Percentiles rank a stretch among this genome's conserved stretches.
Conservation (phyloP, 2,888 invertebrate genomes). For the Neoascia interrupta region DNA sequence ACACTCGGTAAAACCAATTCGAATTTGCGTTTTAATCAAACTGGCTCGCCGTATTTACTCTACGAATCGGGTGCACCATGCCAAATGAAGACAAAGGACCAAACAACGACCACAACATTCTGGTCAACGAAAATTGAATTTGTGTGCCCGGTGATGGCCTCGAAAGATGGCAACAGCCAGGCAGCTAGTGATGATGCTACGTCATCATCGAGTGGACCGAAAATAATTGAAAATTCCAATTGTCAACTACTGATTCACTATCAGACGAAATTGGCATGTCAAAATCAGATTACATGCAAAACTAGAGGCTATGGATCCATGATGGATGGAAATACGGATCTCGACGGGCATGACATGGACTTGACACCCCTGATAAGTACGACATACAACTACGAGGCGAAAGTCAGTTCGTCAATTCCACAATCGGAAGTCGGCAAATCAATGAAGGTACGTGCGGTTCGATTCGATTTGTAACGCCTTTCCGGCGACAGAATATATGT, state of each 20-base stretch:
- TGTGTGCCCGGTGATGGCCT: slow-evolving; percentile 75
- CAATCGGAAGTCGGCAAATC: slow-evolving; percentile 74
- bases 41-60: slow-evolving; percentile 77
- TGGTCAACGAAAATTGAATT: slow-evolving; percentile 80
- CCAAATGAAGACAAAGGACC: slow-evolving; percentile 53
- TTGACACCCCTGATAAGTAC: slow-evolving; percentile 78
- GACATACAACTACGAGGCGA: slow-evolving; percentile 78
- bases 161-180: slow-evolving; percentile 36
- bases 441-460: slow-evolving; percentile 74
- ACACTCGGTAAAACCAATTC: slow-evolving; percentile 76
- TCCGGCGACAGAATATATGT: slow-evolving; percentile 36
- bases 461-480: slow-evolving; percentile 35
- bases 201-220: slow-evolving; percentile 69
- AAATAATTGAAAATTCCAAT: slow-evolving; percentile 79
- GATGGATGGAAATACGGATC: slow-evolving; percentile 70
- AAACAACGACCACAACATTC: slow-evolving; percentile 66
- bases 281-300: slow-evolving; percentile 77
- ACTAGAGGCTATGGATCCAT: slow-evolving; percentile 73
- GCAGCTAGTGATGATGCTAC: slow-evolving; percentile 52
- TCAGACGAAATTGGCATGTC: slow-evolving; percentile 78
- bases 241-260: slow-evolving; percentile 79
- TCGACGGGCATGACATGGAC: slow-evolving; percentile 75
- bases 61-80: slow-evolving; percentile 77
- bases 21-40: slow-evolving; percentile 77
- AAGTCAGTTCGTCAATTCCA: slow-evolving; percentile 73